Percentiles rank a stretch among this genome's conserved stretches.
Conservation (phyloP, 2,113 vertebrate species). For the Rhizomys pruinosus region DNA sequence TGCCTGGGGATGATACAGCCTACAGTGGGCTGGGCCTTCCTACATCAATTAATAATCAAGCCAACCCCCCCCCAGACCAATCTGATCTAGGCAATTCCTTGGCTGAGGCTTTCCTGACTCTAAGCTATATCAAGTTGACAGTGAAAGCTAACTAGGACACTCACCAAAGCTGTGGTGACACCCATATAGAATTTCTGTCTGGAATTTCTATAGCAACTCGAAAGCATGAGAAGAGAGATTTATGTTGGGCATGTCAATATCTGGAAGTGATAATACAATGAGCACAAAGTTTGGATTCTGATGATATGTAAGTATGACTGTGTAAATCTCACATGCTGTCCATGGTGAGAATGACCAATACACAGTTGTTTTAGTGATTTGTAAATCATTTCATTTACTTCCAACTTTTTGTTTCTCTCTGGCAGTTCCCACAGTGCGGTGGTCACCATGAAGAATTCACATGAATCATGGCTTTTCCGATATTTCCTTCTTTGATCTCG, state of each 20-base stretch:
- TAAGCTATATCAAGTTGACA: neutral
- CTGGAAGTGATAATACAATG: conserved; percentile 15
- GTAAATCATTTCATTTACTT: neutral
- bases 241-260: neutral
- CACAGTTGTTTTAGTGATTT: conserved; percentile 9
- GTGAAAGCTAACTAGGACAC: neutral
- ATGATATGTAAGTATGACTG: neutral
- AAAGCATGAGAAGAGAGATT: conserved; percentile 22
- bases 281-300: neutral
- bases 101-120: neutral
- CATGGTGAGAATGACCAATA: neutral
- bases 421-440: neutral
- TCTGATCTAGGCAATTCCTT: neutral
- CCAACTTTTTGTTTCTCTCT: conserved; percentile 59
- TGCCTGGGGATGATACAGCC: neutral
- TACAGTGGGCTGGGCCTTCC: neutral
- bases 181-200: neutral
- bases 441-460: conserved; percentile 16
- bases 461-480: conserved; percentile 39
- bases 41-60: neutral
- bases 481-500: conserved; percentile 40
- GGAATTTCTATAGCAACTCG: neutral
- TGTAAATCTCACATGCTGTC: conserved; percentile 15
- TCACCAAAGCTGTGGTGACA: neutral
- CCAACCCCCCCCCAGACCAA: neutral